Evolutionary conservation across 2,888 invertebrate genomes (phyloP), one percentile per base, ranked within the genome.

Genomic region (Aelia acuminata): DNA sequence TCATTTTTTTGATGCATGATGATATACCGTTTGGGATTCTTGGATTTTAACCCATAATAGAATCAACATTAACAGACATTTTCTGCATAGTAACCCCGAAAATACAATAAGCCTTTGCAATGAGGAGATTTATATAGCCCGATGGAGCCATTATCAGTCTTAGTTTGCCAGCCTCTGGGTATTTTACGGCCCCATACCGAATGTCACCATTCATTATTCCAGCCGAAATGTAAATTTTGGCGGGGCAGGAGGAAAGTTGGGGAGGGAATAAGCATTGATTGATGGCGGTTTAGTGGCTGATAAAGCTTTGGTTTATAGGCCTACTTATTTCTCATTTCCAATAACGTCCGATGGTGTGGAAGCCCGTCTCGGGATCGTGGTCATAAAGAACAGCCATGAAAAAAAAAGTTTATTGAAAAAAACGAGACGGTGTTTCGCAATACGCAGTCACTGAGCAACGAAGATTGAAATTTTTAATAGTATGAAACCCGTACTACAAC

Each of bases 131-230:
- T 70, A 70, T 70, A 8, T 13, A 20, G 63, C 63, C 63, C 63
- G 7, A 70, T 70, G 63, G 63, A 70, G 63, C 63, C 63, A 70
- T 70, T 70, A 70, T 70, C 63, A 70, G 63, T 70, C 63, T 70
- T 70, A 70, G 63, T 70, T 70, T 70, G 63, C 63, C 63, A 70
- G 63, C 18, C 31, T 8, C 63, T 2, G 31, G 63, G 18, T 31
- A 18, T 35, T 70, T 70, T 70, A 35, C 31, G 18, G 63, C 31
- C 63, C 63, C n/a, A 70, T 70, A 70, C 63, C 63, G 63, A 70
- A 3, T 70, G 63, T 70, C 63, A 70, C 63, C 63, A 70, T 70
- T 35, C 63, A 70, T 70, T 70, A 70, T 70, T 70, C 35, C 35
- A 31, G 5, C 31, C 63, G 63, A 70, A 70, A 70, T 70, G 63